phyloP scores from a whole-genome alignment of 1,140 invertebrate genomes.

The Adelges cooleyi region DNA sequence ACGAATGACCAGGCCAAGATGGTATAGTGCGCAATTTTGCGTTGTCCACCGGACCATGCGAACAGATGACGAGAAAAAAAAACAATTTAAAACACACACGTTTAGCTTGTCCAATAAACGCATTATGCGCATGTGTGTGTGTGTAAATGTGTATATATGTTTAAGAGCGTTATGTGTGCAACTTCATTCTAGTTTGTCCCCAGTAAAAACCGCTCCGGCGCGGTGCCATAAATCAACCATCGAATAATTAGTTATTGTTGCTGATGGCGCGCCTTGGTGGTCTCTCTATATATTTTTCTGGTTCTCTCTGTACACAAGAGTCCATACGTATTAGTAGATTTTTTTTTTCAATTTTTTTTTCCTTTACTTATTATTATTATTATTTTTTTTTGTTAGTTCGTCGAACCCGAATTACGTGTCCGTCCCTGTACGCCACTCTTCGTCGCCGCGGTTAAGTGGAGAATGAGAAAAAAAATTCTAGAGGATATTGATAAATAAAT shows the following conservation, averaged over 20 bases:
- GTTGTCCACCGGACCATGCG: background rate
- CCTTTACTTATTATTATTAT: background rate
- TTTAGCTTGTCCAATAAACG: conserved; percentile 10
- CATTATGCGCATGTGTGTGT: background rate
- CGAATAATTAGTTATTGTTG: conserved; percentile 28
- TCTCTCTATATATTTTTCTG: background rate
- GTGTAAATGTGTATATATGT: background rate
- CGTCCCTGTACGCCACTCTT: conserved; percentile 8
- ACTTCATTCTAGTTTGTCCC: conserved; percentile 25
- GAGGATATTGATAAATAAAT: too few species aligned
- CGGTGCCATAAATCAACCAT: conserved; percentile 26
- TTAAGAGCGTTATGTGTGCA: background rate
- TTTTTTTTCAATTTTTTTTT: background rate
- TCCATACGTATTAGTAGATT: background rate
- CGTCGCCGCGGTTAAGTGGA: background rate
- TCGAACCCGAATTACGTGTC: conserved; percentile 14
- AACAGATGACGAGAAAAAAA: conserved; percentile 13
- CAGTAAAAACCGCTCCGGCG: conserved; percentile 13
- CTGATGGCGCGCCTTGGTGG: conserved; percentile 23
- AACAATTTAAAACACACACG: conserved; percentile 16
- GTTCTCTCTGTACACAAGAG: background rate
- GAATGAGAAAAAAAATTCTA: background rate
- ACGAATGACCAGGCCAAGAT: background rate
- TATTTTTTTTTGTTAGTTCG: conserved; percentile 2
- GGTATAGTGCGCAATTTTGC: conserved; percentile 15